Evolutionary conservation across 2,797 vertebrate genomes (phyloP).

Genomic region (Danio tinwini): DNA sequence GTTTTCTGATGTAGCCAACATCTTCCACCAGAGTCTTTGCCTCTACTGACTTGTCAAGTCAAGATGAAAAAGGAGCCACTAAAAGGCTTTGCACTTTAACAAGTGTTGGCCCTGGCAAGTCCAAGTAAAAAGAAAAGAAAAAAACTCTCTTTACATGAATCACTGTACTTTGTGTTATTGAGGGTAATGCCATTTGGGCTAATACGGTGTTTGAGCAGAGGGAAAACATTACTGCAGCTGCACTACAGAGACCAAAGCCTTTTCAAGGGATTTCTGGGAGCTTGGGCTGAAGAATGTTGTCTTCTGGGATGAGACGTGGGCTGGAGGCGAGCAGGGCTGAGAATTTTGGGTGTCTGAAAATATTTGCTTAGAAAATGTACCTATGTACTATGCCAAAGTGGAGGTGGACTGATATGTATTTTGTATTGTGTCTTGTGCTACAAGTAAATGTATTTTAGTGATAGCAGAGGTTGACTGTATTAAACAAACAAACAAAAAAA

Average conservation of each 20-base stretch:
- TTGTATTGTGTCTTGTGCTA: background rate
- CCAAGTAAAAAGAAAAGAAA: slow-evolving; percentile 19
- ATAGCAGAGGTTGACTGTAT: background rate
- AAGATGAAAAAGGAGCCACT: slow-evolving; percentile 40
- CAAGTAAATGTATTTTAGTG: background rate
- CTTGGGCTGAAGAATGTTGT: slow-evolving; percentile 4
- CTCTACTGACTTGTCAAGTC: slow-evolving; percentile 11
- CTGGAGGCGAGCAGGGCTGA: background rate
- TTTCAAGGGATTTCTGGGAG: background rate
- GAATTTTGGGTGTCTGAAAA: slow-evolving; percentile 1
- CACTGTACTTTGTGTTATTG: background rate
- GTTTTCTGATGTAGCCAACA: slow-evolving; percentile 21
- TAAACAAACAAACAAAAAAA: background rate
- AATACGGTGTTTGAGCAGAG: slow-evolving; percentile 32
- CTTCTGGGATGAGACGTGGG: background rate
- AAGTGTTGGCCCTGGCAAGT: slow-evolving; percentile 17
- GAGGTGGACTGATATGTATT: slow-evolving; percentile 30
- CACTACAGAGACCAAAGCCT: background rate
- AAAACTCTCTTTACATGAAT: slow-evolving; percentile 10
- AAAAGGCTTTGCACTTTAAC: slow-evolving; percentile 14
- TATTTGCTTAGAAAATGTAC: slow-evolving; percentile 5
- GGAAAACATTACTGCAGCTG: background rate
- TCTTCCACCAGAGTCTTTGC: slow-evolving; percentile 34
- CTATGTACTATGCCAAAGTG: background rate
- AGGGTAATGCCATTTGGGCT: slow-evolving; percentile 36